A percentile compares a stretch with the other conserved stretches of the same genome.
phyloP scores from a whole-genome alignment of 2,888 invertebrate genomes.

The Coecobrya sp. region DNA sequence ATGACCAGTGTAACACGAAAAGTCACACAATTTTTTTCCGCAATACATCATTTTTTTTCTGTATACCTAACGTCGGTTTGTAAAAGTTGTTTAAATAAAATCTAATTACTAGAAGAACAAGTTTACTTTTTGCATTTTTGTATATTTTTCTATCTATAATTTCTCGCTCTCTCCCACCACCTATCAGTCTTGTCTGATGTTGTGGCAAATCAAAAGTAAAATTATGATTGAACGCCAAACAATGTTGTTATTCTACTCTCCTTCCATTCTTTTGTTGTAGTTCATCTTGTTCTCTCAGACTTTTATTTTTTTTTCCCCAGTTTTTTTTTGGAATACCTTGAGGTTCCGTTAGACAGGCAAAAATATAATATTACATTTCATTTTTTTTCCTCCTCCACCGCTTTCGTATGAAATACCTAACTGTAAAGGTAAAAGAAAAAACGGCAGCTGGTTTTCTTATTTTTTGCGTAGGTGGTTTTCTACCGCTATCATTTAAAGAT shows the following conservation, averaged over 20 bases:
- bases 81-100: conserved; percentile 46
- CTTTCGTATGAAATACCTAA: not conserved
- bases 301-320: not conserved
- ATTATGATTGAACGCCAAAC: conserved; percentile 49
- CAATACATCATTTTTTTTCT: conserved; percentile 56
- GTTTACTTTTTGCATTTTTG: conserved; percentile 44
- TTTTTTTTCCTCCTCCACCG: not conserved
- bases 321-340: not conserved
- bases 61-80: not conserved
- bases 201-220: not conserved
- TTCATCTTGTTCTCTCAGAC: not conserved
- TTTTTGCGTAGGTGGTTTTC: conserved; percentile 23
- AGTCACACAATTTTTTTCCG: conserved; percentile 24
- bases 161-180: not conserved
- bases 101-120: not conserved
- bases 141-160: not conserved
- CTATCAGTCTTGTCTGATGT: not conserved
- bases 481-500: conserved; percentile 78
- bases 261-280: not conserved
- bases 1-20: conserved; percentile 7
- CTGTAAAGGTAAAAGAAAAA: not conserved
- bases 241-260: not conserved
- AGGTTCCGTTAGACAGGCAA: not conserved
- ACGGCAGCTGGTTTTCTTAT: conserved; percentile 11
- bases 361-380: conserved; percentile 42